Evolutionary conservation across 2,797 vertebrate genomes (phyloP).

Genomic region (Adrianichthys oophorus): DNA sequence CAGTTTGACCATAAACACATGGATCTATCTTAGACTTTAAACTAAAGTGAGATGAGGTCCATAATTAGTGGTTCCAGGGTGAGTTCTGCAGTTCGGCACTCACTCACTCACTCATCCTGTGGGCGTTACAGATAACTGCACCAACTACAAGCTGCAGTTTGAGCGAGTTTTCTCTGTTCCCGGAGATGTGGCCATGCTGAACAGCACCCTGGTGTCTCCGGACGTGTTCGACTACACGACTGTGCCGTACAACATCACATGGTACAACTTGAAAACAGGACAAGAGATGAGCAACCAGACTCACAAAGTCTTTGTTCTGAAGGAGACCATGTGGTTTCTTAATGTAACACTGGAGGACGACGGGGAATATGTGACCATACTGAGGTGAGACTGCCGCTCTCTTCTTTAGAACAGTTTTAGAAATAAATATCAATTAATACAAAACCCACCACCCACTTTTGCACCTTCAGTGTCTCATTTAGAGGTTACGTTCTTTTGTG

Average conservation of each 20-base stretch:
- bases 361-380: conserved; percentile 54
- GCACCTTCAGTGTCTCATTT: no score
- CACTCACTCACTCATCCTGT: no score
- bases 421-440: no score
- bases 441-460: no score
- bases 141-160: conserved; percentile 33
- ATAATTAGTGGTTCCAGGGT: no score
- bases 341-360: conserved; percentile 36
- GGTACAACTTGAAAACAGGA: conserved; percentile 48
- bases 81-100: no score
- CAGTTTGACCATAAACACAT: no score
- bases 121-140: conserved; percentile 58
- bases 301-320: conserved; percentile 32
- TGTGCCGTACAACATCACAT: conserved; percentile 58
- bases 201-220: conserved; percentile 49
- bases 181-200: conserved; percentile 65
- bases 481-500: no score
- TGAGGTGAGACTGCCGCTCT: conserved; percentile 56
- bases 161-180: conserved; percentile 59
- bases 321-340: conserved; percentile 65
- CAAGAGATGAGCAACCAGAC: conserved; percentile 34
- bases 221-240: conserved; percentile 32
- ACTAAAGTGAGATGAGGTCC: no score
- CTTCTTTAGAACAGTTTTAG: no score
- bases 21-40: no score